Evolutionary conservation across 2,797 vertebrate genomes (phyloP).

Genomic region (Odontamblyopus lacepedii): DNA sequence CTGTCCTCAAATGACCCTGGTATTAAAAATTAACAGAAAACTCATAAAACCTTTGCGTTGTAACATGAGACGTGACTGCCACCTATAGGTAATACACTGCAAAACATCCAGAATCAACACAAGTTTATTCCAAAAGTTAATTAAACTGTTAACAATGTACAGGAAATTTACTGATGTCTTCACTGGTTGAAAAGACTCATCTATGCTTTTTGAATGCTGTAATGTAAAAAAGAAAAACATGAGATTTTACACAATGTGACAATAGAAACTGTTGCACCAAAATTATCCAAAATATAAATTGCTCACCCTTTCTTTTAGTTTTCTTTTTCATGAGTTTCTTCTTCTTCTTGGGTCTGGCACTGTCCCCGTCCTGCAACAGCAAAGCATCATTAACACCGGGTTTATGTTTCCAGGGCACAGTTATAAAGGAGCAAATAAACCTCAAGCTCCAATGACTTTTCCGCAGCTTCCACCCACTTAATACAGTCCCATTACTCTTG

Average conservation of each 20-base stretch:
- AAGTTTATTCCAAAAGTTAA: conserved; percentile 30
- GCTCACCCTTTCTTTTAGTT: conserved; percentile 75
- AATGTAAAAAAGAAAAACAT: background rate
- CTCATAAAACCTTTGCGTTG: too few relatives aligned
- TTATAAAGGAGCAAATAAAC: conserved; percentile 1
- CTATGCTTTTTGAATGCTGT: conserved; percentile 76
- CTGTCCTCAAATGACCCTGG: conserved; percentile 4
- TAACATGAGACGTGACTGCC: conserved; percentile 14
- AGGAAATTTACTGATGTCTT: background rate
- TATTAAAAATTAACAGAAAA: background rate
- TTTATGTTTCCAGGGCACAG: background rate
- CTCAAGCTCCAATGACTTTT: conserved; percentile 19
- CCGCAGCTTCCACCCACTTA: conserved; percentile 24
- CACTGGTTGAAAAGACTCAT: conserved; percentile 25
- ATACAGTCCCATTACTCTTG: conserved; percentile 6
- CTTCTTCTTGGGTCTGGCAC: conserved; percentile 73
- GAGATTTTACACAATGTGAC: too few relatives aligned
- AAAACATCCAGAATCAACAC: background rate
- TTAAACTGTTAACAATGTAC: background rate
- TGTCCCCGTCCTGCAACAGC: conserved; percentile 59
- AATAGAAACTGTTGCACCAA: too few relatives aligned
- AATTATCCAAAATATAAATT: background rate
- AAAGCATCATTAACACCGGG: background rate
- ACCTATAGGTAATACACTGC: conserved; percentile 22
- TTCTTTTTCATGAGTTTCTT: conserved; percentile 80